phyloP scores from a whole-genome alignment of 2,888 invertebrate genomes.

The Spicauda simplicius region DNA sequence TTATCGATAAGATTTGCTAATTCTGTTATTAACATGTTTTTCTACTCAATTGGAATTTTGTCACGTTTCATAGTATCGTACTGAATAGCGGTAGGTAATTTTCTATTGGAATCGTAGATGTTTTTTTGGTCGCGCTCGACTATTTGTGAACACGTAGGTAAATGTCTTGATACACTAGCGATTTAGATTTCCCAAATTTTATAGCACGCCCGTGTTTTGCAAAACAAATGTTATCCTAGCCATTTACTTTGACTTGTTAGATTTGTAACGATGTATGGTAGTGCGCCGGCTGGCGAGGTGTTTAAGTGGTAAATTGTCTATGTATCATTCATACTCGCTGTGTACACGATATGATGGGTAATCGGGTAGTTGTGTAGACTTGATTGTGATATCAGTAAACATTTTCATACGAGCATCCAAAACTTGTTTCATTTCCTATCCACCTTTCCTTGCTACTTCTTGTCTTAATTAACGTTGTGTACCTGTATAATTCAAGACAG shows the following conservation, averaged over 20 bases:
- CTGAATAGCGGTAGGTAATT: slow-evolving; percentile 62
- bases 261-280: slow-evolving; percentile 39
- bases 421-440: slow-evolving; percentile 53
- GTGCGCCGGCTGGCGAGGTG: slow-evolving; percentile 50
- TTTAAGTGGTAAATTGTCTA: slow-evolving; percentile 61
- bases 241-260: slow-evolving; percentile 41
- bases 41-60: slow-evolving; percentile 29
- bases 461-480: no score
- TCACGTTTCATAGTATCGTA: slow-evolving; percentile 43
- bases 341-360: slow-evolving; percentile 75
- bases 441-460: neutral
- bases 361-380: slow-evolving; percentile 82
- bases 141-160: slow-evolving; percentile 53
- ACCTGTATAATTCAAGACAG: no score
- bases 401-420: slow-evolving; percentile 84
- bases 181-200: slow-evolving; percentile 57
- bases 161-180: slow-evolving; percentile 51
- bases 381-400: slow-evolving; percentile 85
- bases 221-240: slow-evolving; percentile 41
- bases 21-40: slow-evolving; percentile 19
- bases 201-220: slow-evolving; percentile 60
- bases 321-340: slow-evolving; percentile 72
- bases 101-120: slow-evolving; percentile 54
- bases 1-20: slow-evolving; percentile 20
- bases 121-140: slow-evolving; percentile 52